phyloP scores from a whole-genome alignment of 2,113 vertebrate genomes.

The Eira barbara region DNA sequence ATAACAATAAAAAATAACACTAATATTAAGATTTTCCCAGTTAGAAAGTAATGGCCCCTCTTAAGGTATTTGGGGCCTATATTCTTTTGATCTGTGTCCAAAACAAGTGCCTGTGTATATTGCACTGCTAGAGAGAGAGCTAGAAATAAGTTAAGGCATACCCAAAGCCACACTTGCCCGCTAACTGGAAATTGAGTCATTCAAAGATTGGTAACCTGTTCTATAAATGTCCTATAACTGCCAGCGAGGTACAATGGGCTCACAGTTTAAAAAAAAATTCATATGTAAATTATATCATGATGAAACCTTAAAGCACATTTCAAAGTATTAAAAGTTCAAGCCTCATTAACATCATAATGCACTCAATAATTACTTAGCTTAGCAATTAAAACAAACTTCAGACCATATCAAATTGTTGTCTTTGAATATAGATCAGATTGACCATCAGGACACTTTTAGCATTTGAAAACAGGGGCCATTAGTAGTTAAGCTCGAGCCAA shows the following conservation, averaged over 20 bases:
- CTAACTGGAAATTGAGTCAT: not conserved
- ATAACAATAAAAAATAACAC: not conserved
- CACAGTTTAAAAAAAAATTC: not conserved
- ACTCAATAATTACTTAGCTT: not conserved
- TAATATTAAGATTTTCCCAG: not conserved
- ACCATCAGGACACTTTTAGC: not conserved
- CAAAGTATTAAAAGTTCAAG: conserved; percentile 22
- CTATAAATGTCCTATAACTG: not conserved
- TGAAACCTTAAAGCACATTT: conserved; percentile 7
- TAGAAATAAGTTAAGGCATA: not conserved
- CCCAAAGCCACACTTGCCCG: not conserved
- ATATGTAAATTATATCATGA: not conserved
- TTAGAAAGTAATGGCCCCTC: not conserved
- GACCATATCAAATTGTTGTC: not conserved
- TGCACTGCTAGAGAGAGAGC: no score
- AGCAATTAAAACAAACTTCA: not conserved
- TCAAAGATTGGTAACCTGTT: not conserved
- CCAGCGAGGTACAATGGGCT: not conserved
- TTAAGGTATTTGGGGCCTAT: not conserved
- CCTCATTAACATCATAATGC: not conserved
- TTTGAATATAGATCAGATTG: not conserved
- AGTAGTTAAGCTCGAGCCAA: not conserved
- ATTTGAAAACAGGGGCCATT: not conserved
- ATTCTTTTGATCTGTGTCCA: not conserved
- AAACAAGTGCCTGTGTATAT: not conserved